These are phyloP conservation scores for fruit fly (Drosophila melanogaster) DNA, from an alignment of 1,140 invertebrate species.

Conservation along the genomic window DNA sequence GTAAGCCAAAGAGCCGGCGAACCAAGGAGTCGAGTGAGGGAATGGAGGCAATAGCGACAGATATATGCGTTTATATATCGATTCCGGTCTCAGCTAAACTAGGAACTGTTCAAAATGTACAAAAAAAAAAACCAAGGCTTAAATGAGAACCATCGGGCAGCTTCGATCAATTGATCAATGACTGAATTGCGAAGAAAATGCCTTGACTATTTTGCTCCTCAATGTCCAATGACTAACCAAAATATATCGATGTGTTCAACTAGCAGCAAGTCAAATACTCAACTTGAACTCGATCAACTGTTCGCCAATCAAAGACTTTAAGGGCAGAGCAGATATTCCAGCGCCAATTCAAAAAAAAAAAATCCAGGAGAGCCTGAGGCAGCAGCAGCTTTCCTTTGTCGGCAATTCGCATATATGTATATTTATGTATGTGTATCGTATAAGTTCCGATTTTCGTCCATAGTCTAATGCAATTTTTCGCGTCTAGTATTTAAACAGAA, in stretches of 20 bases:
- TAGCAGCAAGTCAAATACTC: slow-evolving; percentile 23
- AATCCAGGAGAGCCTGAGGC: slow-evolving; percentile 5
- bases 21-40: slow-evolving; percentile 11
- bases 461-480: slow-evolving; percentile 64
- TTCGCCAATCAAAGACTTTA: slow-evolving; percentile 29
- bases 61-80: not conserved
- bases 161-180: slow-evolving; percentile 27
- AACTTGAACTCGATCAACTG: slow-evolving; percentile 17
- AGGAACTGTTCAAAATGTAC: slow-evolving; percentile 33
- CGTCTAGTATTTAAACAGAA: slow-evolving; percentile 31
- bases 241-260: slow-evolving; percentile 39
- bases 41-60: slow-evolving; percentile 13
- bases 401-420: slow-evolving; percentile 33
- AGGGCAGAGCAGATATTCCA: slow-evolving; percentile 7
- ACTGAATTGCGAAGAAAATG: slow-evolving; percentile 37
- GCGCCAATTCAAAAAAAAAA: slow-evolving; percentile 6
- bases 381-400: slow-evolving; percentile 13
- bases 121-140: slow-evolving; percentile 31
- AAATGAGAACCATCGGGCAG: slow-evolving; percentile 6
- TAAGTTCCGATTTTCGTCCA: slow-evolving; percentile 65
- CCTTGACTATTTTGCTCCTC: slow-evolving; percentile 28
- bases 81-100: slow-evolving; percentile 11
- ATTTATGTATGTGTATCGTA: slow-evolving; percentile 2
- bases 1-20: slow-evolving; percentile 10
- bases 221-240: slow-evolving; percentile 18